Conservation (phyloP, 2,888 invertebrate genomes). For the Leptura quadrifasciata region DNA sequence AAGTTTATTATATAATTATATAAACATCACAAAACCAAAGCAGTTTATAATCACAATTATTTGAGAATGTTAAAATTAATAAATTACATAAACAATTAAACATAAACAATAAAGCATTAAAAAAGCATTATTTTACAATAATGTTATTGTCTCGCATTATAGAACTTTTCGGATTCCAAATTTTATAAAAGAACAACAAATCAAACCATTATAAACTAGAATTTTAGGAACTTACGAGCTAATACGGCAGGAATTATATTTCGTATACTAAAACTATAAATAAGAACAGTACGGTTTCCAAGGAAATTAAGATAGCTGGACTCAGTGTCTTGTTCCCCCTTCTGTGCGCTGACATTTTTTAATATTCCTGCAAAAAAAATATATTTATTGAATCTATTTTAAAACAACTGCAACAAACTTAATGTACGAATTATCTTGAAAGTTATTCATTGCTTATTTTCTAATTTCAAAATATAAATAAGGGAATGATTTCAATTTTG, state of each 20-base stretch:
- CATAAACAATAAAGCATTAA: conserved; percentile 50
- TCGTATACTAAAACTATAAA: conserved; percentile 53
- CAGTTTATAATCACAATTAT: conserved; percentile 71
- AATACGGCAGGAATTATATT: conserved; percentile 59
- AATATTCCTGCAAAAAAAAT: conserved; percentile 66
- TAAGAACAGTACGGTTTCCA: conserved; percentile 48
- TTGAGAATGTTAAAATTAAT: conserved; percentile 66
- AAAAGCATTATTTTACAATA: conserved; percentile 55
- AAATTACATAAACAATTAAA: conserved; percentile 61
- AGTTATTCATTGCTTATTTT: background rate
- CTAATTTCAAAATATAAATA: background rate
- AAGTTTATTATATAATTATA: conserved; percentile 60
- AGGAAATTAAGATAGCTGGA: conserved; percentile 43
- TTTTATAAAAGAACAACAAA: conserved; percentile 54
- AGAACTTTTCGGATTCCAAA: conserved; percentile 37
- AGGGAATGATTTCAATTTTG: too few relatives aligned
- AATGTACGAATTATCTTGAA: background rate
- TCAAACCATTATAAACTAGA: conserved; percentile 26
- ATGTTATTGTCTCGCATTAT: conserved; percentile 40
- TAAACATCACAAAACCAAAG: conserved; percentile 71
- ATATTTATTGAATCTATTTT: background rate
- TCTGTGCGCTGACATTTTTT: conserved; percentile 68
- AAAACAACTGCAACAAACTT: background rate
- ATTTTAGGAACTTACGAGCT: conserved; percentile 66
- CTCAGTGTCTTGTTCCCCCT: conserved; percentile 59